A percentile compares a stretch with the other conserved stretches of the same genome.
These are phyloP conservation scores for Oophaga pumilio DNA, from an alignment of 2,113 vertebrate genomes.

Conservation along the genomic window DNA sequence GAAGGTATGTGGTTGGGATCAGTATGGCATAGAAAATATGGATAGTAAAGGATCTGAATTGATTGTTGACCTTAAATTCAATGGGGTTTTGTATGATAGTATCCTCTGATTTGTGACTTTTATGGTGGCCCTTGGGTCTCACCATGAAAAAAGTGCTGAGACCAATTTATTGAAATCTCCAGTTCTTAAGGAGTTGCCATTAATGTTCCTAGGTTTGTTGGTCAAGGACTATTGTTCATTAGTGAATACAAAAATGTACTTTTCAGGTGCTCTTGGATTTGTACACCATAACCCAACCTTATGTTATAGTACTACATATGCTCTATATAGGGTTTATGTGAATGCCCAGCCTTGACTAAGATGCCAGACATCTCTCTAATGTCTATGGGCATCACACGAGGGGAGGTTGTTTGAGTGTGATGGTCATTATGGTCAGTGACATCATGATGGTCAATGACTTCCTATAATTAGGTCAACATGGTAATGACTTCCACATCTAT, in stretches of 20 bases:
- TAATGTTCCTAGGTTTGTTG: background rate
- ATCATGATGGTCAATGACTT: no score
- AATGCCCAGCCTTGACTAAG: background rate
- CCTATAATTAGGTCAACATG: background rate
- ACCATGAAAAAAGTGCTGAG: background rate
- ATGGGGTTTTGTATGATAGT: background rate
- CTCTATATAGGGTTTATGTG: no score
- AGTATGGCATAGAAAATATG: background rate
- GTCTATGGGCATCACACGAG: background rate
- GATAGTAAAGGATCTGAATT: background rate
- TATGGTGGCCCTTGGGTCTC: background rate
- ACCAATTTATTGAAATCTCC: no score
- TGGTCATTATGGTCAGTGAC: background rate
- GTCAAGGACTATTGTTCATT: background rate
- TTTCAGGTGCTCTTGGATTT: no score
- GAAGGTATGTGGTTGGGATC: background rate
- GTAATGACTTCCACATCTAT: background rate
- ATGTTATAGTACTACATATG: no score
- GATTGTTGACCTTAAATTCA: background rate
- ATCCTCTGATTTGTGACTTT: background rate
- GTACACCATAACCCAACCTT: no score
- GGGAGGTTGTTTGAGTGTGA: background rate
- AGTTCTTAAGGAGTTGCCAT: background rate
- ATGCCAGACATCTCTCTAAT: background rate
- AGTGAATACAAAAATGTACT: no score